Evolutionary conservation across 1,140 invertebrate genomes (phyloP), one percentile per base, ranked within the genome.

Genomic region (Drosophila obscura): DNA sequence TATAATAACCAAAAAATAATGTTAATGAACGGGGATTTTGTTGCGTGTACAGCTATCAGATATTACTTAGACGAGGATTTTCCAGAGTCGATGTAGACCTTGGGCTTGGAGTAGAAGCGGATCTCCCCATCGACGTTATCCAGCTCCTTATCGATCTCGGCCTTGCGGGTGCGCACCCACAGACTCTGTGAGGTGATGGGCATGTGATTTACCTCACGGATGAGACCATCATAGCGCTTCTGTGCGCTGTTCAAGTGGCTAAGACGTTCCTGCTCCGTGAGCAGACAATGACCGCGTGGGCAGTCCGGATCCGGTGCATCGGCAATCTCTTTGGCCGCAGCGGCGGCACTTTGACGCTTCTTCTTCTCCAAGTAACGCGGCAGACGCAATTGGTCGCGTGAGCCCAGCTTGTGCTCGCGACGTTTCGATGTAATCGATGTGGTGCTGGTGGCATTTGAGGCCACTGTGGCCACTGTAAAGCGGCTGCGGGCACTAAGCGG

Each of bases 171-270:
- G 61, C 95, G 94, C 73, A 97, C 95, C 73, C 95, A 93, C 48
- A 97, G 91, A 0, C 97, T 98, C 90, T 98, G 96, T 11, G 94
- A 95, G 75, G 95, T 94, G 61, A 98, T 95, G 0, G 97, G 97
- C 92, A 98, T 93, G 90, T 94, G 94, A 83, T 97, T 96, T 26
- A 98, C 91, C 93, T 97, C 95, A 73, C 93, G 93, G 26, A 97
- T 94, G 44, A 96, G 93, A 61, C 95, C 94, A 72, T 95, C 94
- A 93, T 97, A 96, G 94, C 97, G 97, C 93, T 96, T 94, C 90
- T 95, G 69, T 41, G 97, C 93, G 89, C 95, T 93, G 7, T 93
- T 92, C 1, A 98, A 91, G 5, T 96, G 96, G 78, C 96, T 95
- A 57, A 94, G 93, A 15, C 97, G 93, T 84, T 98, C 96, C 22